Evolutionary conservation across 64 coral and sea anemone genomes (phyloP).

Genomic region (Hydrozoanthus tunicans): DNA sequence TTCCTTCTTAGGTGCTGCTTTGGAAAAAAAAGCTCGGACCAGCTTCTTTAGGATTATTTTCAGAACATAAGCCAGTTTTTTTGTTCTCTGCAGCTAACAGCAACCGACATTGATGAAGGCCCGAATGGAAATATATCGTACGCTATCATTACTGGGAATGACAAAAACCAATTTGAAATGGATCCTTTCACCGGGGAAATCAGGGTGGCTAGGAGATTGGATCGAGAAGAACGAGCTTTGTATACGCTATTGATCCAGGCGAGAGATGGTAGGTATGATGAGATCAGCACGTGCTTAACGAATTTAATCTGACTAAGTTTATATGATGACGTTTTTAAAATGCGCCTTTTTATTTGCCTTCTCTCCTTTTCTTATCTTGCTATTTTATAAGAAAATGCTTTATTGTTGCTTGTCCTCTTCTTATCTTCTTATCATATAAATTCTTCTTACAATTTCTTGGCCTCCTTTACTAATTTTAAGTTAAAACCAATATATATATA

Average conservation of each 20-base stretch:
- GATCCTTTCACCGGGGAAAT: constrained; percentile 28
- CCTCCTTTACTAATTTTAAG: too few species aligned
- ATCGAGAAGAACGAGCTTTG: constrained; percentile 15
- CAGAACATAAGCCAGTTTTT: not conserved
- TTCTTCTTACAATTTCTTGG: too few species aligned
- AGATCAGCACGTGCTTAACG: not conserved
- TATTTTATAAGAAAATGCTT: too few species aligned
- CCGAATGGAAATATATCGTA: constrained; percentile 45
- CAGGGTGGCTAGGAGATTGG: constrained; percentile 3
- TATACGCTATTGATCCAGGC: constrained; percentile 1
- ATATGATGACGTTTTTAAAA: too few species aligned
- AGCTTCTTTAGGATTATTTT: too few species aligned
- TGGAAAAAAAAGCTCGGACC: too few species aligned
- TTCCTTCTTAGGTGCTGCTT: too few species aligned
- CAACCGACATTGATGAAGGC: constrained; percentile 21
- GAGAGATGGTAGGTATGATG: constrained; percentile 21
- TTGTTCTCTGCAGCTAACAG: constrained; percentile 14
- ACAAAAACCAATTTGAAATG: not conserved
- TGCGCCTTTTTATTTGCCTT: too few species aligned
- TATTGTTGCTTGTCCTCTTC: too few species aligned
- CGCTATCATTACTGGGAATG: not conserved
- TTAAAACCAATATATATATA: too few species aligned
- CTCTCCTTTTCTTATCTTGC: too few species aligned
- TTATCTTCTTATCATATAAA: too few species aligned
- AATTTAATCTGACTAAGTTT: not conserved